These are phyloP conservation scores for Dicyrtoma fusca DNA, from an alignment of 2,888 invertebrate genomes.

Conservation along the genomic window DNA sequence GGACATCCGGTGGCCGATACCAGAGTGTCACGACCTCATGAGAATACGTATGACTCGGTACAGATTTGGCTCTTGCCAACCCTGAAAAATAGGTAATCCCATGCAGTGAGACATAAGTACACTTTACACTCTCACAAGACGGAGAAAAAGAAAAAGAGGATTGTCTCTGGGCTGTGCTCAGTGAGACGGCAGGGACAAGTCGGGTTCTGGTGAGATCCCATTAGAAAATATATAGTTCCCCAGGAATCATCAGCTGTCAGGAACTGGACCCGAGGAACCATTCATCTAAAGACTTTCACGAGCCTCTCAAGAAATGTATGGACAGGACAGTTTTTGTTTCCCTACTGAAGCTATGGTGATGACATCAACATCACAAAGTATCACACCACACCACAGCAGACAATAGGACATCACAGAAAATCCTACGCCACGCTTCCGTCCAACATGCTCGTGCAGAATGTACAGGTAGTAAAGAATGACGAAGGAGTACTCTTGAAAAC, in stretches of 20 bases:
- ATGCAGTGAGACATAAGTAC: conserved; percentile 25
- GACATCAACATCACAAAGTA: neutral
- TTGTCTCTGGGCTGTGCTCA: too few species aligned
- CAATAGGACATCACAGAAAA: neutral
- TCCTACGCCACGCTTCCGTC: too few species aligned
- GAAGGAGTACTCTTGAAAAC: conserved; percentile 15
- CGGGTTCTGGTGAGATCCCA: conserved; percentile 6
- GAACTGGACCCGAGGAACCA: conserved; percentile 27
- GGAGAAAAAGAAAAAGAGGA: neutral
- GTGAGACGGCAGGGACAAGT: neutral
- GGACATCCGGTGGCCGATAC: conserved; percentile 98
- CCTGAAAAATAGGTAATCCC: conserved; percentile 63
- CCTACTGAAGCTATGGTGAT: too few species aligned
- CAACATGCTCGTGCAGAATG: neutral
- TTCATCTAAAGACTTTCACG: conserved; percentile 26
- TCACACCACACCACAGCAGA: neutral
- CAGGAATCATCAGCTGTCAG: conserved; percentile 32
- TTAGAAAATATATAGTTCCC: conserved; percentile 27
- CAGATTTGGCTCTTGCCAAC: conserved; percentile 95
- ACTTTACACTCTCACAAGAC: neutral
- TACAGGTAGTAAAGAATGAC: conserved; percentile 12
- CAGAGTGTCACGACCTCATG: conserved; percentile 95
- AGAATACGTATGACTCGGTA: conserved; percentile 97
- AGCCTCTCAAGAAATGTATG: conserved; percentile 19
- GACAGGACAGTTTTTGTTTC: conserved; percentile 2